Conservation (phyloP, 2,113 vertebrate genomes). For the Cynocephalus volans region DNA sequence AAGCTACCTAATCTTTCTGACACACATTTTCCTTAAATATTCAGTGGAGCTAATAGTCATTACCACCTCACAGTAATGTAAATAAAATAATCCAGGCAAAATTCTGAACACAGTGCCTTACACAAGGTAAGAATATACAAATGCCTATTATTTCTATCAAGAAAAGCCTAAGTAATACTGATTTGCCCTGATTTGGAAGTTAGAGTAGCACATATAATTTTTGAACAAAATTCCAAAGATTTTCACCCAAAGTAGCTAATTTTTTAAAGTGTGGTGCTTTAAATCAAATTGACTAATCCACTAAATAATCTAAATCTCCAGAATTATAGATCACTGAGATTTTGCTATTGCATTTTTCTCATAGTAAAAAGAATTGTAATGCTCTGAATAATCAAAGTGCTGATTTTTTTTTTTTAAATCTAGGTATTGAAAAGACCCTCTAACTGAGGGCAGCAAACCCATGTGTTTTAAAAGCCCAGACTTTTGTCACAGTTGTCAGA, state of each 20-base stretch:
- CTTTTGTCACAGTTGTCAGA: not conserved
- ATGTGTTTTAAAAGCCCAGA: not conserved
- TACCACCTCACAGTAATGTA: too few relatives aligned
- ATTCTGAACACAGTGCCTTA: accelerated
- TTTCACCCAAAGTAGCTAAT: not conserved
- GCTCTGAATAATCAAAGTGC: not conserved
- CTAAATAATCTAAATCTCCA: not conserved
- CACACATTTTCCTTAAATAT: not conserved
- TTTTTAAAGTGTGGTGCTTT: not conserved
- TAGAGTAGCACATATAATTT: not conserved
- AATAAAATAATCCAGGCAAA: not conserved
- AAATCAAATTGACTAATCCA: not conserved
- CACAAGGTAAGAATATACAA: accelerated
- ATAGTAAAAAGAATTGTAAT: accelerated
- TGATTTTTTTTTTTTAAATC: too few relatives aligned
- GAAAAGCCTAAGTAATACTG: not conserved
- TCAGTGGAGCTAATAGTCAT: accelerated
- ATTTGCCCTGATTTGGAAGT: not conserved
- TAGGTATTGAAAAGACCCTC: not conserved
- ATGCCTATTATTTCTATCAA: not conserved
- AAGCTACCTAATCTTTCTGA: not conserved
- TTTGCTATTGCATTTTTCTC: not conserved
- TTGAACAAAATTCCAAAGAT: not conserved
- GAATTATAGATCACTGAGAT: not conserved
- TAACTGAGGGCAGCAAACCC: not conserved